phyloP scores from a whole-genome alignment of 2,797 vertebrate genomes.

The Hippoglossus hippoglossus region DNA sequence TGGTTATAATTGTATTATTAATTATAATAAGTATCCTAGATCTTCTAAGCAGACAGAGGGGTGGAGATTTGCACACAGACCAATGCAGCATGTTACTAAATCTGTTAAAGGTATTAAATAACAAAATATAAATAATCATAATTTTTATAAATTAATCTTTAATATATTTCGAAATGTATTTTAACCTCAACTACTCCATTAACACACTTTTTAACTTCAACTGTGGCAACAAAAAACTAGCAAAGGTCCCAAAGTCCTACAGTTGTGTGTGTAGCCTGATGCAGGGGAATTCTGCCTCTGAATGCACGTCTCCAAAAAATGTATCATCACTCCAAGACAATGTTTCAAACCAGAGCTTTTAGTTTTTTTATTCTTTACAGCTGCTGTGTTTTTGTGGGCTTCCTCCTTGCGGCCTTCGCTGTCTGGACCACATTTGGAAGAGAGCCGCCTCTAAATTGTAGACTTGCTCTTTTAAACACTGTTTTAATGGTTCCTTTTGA shows the following conservation, averaged over 20 bases:
- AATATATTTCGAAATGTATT: neutral
- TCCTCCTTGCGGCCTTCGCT: conserved; percentile 77
- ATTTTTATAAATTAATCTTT: too few species aligned
- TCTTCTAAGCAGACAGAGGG: too few species aligned
- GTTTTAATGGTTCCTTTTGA: conserved; percentile 75
- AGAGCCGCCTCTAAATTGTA: conserved; percentile 75
- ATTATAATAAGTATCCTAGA: too few species aligned
- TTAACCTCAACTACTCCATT: conserved; percentile 34
- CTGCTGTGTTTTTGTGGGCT: conserved; percentile 77
- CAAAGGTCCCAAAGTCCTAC: neutral
- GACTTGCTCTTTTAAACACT: conserved; percentile 73
- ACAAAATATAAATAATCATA: too few species aligned
- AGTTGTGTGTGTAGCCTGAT: conserved; percentile 5
- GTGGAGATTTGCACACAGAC: too few species aligned
- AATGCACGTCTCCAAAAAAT: conserved; percentile 27
- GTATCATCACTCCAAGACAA: conserved; percentile 58
- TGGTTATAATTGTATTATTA: neutral
- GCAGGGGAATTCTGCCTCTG: conserved; percentile 41
- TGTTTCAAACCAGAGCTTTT: conserved; percentile 56
- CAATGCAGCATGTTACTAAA: too few species aligned
- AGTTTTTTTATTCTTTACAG: conserved; percentile 71
- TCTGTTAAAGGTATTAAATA: too few species aligned
- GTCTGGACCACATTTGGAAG: conserved; percentile 80
- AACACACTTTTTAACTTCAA: conserved; percentile 36
- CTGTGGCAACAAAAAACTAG: conserved; percentile 26